Percentiles rank a stretch among this genome's conserved stretches.
These are phyloP conservation scores for Nowickia ferox DNA, from an alignment of 2,888 invertebrate species.

Conservation along the genomic window DNA sequence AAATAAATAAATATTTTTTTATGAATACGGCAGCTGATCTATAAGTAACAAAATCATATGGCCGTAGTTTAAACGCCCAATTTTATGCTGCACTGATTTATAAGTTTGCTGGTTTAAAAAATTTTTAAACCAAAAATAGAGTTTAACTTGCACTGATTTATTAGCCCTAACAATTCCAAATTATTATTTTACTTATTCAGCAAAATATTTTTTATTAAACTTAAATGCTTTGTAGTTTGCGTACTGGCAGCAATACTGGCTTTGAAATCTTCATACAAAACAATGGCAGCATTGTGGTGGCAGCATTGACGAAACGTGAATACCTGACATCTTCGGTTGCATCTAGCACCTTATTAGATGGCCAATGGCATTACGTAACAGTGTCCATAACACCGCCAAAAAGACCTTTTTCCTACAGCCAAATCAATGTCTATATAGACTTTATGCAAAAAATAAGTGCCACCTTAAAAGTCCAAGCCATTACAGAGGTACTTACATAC, in stretches of 20 bases:
- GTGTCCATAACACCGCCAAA: constrained; percentile 83
- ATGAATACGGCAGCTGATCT: no score
- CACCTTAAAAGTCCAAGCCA: constrained; percentile 85
- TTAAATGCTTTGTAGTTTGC: constrained; percentile 82
- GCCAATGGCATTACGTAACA: constrained; percentile 86
- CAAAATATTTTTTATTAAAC: background rate
- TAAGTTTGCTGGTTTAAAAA: no score
- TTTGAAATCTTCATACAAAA: constrained; percentile 86
- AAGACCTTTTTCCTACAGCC: constrained; percentile 86
- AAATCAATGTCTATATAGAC: constrained; percentile 85
- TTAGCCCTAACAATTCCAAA: no score
- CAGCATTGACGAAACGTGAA: constrained; percentile 85
- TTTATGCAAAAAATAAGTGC: constrained; percentile 84
- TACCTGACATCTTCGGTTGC: constrained; percentile 84
- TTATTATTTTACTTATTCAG: background rate
- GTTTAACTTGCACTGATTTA: no score
- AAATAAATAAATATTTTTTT: no score
- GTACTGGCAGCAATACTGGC: constrained; percentile 84
- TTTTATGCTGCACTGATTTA: no score
- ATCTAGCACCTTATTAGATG: constrained; percentile 81
- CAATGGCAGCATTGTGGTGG: constrained; percentile 85
- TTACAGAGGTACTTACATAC: constrained; percentile 84
- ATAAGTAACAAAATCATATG: no score
- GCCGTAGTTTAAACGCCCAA: no score
- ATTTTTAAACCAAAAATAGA: no score